These are phyloP conservation scores for Musca domestica DNA, from an alignment of 1,140 invertebrate genomes.

Conservation along the genomic window DNA sequence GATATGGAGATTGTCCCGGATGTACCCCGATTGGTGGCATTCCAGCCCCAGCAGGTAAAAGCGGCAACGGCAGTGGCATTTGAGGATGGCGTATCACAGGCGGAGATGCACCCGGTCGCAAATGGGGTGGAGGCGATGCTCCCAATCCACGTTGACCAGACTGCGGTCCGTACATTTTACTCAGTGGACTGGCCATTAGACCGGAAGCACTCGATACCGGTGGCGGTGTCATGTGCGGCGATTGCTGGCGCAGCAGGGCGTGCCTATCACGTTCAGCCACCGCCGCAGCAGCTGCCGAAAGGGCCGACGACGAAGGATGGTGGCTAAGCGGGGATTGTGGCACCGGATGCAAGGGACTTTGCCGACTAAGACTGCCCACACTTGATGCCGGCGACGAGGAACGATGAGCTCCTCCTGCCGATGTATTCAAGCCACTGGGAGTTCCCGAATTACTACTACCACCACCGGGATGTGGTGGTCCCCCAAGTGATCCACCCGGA, in stretches of 20 bases:
- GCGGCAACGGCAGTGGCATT: conserved; percentile 49
- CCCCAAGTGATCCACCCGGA: background rate
- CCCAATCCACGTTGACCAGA: conserved; percentile 46
- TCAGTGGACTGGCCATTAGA: conserved; percentile 52
- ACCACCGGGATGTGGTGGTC: conserved; percentile 34
- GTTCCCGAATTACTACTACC: conserved; percentile 30
- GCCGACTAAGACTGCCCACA: conserved; percentile 48
- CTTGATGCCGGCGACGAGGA: conserved; percentile 47
- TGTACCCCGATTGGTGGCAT: conserved; percentile 51
- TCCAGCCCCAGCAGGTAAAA: conserved; percentile 47
- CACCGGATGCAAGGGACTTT: conserved; percentile 50
- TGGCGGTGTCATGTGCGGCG: conserved; percentile 53
- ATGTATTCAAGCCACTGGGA: conserved; percentile 35
- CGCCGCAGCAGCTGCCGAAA: conserved; percentile 46
- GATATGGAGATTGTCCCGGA: conserved; percentile 52
- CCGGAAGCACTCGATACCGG: conserved; percentile 54
- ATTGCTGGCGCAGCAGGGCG: conserved; percentile 51
- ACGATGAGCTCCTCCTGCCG: conserved; percentile 43
- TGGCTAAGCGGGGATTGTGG: conserved; percentile 48
- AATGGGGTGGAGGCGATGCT: conserved; percentile 53
- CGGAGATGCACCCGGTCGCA: conserved; percentile 51
- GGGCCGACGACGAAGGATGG: conserved; percentile 48
- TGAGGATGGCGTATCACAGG: conserved; percentile 53
- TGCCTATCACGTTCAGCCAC: conserved; percentile 52
- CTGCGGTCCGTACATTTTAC: conserved; percentile 52